Conservation (phyloP, 2,113 vertebrate species). For the Perca fluviatilis region DNA sequence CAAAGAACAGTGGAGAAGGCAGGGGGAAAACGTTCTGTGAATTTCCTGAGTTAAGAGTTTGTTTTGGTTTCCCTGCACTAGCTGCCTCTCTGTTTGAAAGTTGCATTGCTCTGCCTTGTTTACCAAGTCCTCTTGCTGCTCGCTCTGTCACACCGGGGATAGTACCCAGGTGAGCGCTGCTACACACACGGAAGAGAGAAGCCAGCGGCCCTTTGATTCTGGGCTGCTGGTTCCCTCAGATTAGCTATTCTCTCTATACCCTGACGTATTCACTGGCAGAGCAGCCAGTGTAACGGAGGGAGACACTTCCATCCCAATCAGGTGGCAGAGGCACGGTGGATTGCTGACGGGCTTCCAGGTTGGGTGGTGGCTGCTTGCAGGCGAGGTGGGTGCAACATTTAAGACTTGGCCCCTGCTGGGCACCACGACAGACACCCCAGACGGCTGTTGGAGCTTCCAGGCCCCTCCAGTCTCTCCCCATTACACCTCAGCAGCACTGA, state of each 20-base stretch:
- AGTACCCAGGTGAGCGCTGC: conserved; percentile 81
- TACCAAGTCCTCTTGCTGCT: conserved; percentile 84
- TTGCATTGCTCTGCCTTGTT: conserved; percentile 85
- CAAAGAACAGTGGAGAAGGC: conserved; percentile 80
- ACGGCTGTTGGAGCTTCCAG: conserved; percentile 68
- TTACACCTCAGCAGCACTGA: conserved; percentile 74
- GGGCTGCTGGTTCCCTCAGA: conserved; percentile 80
- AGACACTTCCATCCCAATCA: conserved; percentile 76
- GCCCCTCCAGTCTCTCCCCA: conserved; percentile 78
- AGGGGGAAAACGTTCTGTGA: conserved; percentile 78
- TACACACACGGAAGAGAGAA: conserved; percentile 77
- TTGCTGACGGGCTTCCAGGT: conserved; percentile 67
- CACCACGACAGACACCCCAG: conserved; percentile 74
- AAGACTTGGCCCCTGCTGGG: conserved; percentile 65
- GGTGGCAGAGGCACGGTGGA: conserved; percentile 66
- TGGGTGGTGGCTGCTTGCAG: conserved; percentile 67
- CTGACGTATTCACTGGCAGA: conserved; percentile 78
- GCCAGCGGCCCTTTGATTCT: conserved; percentile 82
- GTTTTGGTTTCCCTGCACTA: conserved; percentile 83
- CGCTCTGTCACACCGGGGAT: conserved; percentile 79
- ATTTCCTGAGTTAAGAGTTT: conserved; percentile 84
- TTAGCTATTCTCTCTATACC: conserved; percentile 84
- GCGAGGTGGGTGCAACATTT: conserved; percentile 70
- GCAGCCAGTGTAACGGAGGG: conserved; percentile 72
- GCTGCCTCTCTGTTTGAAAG: conserved; percentile 84